Evolutionary conservation across 2,797 vertebrate species (phyloP).

Genomic region (Scyliorhinus canicula): DNA sequence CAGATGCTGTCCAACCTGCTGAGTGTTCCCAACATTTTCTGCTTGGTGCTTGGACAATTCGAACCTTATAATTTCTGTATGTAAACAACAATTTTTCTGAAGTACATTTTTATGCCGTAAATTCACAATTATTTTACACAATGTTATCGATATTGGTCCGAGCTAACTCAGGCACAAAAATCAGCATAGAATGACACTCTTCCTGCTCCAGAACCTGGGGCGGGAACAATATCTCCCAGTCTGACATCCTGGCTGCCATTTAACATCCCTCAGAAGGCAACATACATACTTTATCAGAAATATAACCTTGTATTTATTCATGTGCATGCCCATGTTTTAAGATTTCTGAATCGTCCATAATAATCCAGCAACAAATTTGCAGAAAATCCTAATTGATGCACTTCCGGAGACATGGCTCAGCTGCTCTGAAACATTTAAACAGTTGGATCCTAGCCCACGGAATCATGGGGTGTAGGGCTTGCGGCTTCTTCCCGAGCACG

Average conservation of each 20-base stretch:
- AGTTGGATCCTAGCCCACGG: not conserved
- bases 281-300: not conserved
- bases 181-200: not conserved
- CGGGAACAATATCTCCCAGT: not conserved
- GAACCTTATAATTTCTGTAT: not conserved
- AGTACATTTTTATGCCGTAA: not conserved
- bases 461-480: not conserved
- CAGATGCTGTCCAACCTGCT: not conserved
- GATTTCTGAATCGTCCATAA: not conserved
- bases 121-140: too few relatives aligned
- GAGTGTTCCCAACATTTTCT: not conserved
- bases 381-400: not conserved
- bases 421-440: not conserved
- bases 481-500: not conserved
- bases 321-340: not conserved
- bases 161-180: not conserved
- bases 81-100: not conserved
- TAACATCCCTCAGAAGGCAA: not conserved
- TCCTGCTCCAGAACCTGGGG: not conserved
- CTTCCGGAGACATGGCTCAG: not conserved
- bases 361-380: not conserved
- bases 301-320: not conserved
- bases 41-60: not conserved
- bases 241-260: not conserved
- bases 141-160: not conserved